Evolutionary conservation across 2,797 vertebrate genomes (phyloP), one percentile per base, ranked within the genome.

Genomic region (Poeciliopsis infans): DNA sequence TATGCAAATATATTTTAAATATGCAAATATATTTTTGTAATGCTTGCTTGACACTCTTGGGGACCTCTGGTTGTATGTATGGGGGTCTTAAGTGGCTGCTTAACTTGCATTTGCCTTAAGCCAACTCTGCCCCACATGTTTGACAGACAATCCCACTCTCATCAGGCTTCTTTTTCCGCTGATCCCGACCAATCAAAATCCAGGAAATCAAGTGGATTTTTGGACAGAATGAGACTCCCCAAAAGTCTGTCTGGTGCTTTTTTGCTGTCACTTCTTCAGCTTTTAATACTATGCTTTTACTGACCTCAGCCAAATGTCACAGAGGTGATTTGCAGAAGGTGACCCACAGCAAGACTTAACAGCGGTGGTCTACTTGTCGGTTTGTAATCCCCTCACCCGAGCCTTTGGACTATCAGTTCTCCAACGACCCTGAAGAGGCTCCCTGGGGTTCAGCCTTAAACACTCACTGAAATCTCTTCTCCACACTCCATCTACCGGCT

Each of bases 351-450:
- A 86, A 87, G 92, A 81, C 82, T 86, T 88, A 89, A 85, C 93
- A 93, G 93, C 89, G 90, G 93, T 93, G 91, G 94, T 88, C 93
- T 86, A 90, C 89, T 88, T 90, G 89, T 79, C 90, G 83, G 86
- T 93, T 92, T 95, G 94, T 94, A 94, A 95, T 95, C 94, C 91
- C 87, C 85, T 93, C 88, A 92, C 89, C 92, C 90, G 55, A 92
- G 79, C 90, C 79, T 77, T 90, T 88, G 93, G 92, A 92, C 94
- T 91, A 92, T 93, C 86, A 88, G 90, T 70, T 92, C 90, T 93
- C 89, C 88, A 81, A 83, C 84, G 90, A 94, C 93, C 93, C 94
- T 88, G 90, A 95, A 94, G 93, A 81, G 80, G 85, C 72, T 87
- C 83, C 95, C 94, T 18, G 12, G 74, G 39, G 90, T 74, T 87